Evolutionary conservation across 2,888 invertebrate genomes (phyloP), one percentile per base, ranked within the genome.

Genomic region (Torymus tubicola): DNA sequence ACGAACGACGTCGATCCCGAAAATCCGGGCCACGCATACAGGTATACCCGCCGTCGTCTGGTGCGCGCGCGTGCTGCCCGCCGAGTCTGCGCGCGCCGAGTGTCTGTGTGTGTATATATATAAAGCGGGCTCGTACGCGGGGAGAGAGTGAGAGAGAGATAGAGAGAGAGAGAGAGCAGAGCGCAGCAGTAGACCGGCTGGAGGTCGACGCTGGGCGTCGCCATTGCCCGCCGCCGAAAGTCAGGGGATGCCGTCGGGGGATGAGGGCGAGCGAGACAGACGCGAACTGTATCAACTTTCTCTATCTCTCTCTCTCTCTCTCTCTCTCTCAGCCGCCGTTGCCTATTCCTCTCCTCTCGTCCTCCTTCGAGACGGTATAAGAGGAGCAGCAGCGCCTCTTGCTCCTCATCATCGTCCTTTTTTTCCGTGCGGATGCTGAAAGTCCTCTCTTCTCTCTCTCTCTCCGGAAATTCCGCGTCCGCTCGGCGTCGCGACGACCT

Each of bases 151-250:
- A 31, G 31, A 31, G 31, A 31, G 31, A 31, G 31, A 1, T 2
- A 31, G 31, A 3, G 31, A 31, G 31, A 31, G 31, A 1, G 31
- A 31, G 42, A 42, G 42, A 5, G 42, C 1, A 42, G 42, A 42
- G 42, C 42, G 31, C 31, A 31, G 31, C 31, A 42, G 42, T 8
- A 84, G 82, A 82, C 84, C 81, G 72, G 68, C 74, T 70, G 42
- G 63, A 72, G 82, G 82, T 85, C 86, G 85, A 85, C 85, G 86
- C 85, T 87, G 89, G 90, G 90, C 89, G 90, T 90, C 90, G 88
- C 90, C 90, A 89, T 73, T 73, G 55, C 67, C 55, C 57, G 57
- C 21, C 52, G 68, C 18, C 67, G 67, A 60, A 60, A 67, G 67
- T 72, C 68, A 60, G 53, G 74, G 75, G 75, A 55, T 71, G 80